Conservation (phyloP, 2,888 invertebrate species). For the Molorchus minor region DNA sequence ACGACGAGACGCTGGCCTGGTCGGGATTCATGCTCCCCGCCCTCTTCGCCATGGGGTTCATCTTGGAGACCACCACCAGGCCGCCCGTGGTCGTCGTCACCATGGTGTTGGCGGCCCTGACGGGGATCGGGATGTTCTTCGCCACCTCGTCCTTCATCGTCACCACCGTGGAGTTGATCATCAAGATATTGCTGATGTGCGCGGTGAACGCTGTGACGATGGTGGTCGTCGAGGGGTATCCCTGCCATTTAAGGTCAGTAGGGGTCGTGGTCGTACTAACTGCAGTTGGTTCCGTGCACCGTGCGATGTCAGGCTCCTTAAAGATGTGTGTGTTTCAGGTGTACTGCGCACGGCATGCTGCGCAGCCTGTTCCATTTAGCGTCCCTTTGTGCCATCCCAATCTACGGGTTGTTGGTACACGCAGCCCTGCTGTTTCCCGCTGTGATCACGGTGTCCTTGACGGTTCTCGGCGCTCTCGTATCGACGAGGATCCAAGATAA, state of each 20-base stretch:
- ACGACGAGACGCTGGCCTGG: conserved; percentile 58
- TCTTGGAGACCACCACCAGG: conserved; percentile 54
- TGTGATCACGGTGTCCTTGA: conserved; percentile 55
- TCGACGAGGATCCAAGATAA: conserved; percentile 61
- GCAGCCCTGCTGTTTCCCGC: conserved; percentile 59
- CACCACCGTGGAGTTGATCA: conserved; percentile 59
- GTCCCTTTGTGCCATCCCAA: conserved; percentile 64
- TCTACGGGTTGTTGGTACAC: conserved; percentile 58
- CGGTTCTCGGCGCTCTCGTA: conserved; percentile 56
- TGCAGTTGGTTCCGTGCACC: too few relatives aligned
- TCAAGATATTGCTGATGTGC: conserved; percentile 64
- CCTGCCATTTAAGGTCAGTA: conserved; percentile 68
- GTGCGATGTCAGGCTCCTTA: too few relatives aligned
- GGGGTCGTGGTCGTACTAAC: too few relatives aligned
- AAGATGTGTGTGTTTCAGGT: conserved; percentile 59
- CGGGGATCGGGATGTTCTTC: conserved; percentile 66
- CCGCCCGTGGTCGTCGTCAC: conserved; percentile 55
- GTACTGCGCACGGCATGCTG: conserved; percentile 68
- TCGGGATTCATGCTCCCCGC: conserved; percentile 63
- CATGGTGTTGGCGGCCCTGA: conserved; percentile 61
- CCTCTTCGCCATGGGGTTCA: conserved; percentile 59
- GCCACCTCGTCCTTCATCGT: conserved; percentile 61
- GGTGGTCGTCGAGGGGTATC: conserved; percentile 67
- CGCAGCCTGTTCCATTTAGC: conserved; percentile 65
- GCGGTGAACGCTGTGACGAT: conserved; percentile 65